Percentiles rank a stretch among this genome's conserved stretches.
phyloP scores from a whole-genome alignment of 2,888 invertebrate genomes.

The Trachelus tabidus region DNA sequence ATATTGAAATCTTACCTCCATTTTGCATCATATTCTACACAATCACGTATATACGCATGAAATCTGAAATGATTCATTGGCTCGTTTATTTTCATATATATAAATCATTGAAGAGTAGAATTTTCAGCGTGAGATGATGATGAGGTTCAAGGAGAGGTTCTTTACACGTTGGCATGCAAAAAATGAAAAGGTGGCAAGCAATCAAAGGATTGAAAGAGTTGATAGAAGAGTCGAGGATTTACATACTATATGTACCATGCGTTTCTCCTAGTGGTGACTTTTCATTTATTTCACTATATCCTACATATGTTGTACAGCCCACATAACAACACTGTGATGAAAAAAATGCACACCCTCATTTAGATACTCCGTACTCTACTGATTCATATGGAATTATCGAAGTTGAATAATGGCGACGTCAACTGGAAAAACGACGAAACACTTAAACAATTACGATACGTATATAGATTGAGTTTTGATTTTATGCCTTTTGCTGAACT shows the following conservation, averaged over 20 bases:
- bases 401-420: too few species aligned
- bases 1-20: conserved; percentile 10
- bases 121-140: too few species aligned
- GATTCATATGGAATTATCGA: too few species aligned
- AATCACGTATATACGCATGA: conserved; percentile 15
- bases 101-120: conserved; percentile 32
- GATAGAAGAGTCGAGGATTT: too few species aligned
- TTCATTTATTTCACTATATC: conserved; percentile 45
- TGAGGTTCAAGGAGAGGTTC: too few species aligned
- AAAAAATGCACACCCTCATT: conserved; percentile 9
- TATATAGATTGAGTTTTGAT: conserved; percentile 30
- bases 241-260: too few species aligned
- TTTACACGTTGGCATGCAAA: conserved; percentile 17
- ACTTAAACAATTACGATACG: too few species aligned
- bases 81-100: conserved; percentile 24
- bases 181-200: conserved; percentile 11
- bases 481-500: conserved; percentile 25
- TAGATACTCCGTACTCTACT: too few species aligned
- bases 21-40: conserved; percentile 4
- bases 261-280: conserved; percentile 40
- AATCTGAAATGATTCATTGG: conserved; percentile 12
- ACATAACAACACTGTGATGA: conserved; percentile 38
- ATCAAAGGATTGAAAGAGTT: not conserved
- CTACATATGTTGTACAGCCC: conserved; percentile 31
- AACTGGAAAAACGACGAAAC: too few species aligned